Conservation (phyloP, 2,797 vertebrate genomes). For the Tapirus indicus region DNA sequence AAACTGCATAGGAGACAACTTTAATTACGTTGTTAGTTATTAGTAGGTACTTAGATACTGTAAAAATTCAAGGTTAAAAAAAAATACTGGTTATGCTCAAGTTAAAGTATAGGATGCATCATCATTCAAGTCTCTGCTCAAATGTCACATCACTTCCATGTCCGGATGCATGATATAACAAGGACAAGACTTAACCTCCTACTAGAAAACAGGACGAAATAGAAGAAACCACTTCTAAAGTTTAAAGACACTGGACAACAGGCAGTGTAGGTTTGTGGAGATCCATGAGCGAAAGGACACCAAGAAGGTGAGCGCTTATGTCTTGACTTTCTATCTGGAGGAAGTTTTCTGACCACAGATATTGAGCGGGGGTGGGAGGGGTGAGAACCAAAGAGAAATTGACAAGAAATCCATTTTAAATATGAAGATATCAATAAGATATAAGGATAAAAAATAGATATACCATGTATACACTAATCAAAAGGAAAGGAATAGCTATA, state of each 20-base stretch:
- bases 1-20: not conserved
- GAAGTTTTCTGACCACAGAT: not conserved
- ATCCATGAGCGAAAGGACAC: not conserved
- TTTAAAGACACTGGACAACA: not conserved
- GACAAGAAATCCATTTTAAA: not conserved
- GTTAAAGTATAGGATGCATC: not conserved
- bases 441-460: not conserved
- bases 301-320: not conserved
- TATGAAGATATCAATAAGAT: not conserved
- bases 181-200: not conserved
- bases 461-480: not conserved
- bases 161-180: not conserved
- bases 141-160: not conserved
- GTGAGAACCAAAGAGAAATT: not conserved
- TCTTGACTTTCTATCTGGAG: not conserved
- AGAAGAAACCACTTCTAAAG: not conserved
- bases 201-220: not conserved
- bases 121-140: not conserved
- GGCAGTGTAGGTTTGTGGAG: accelerated
- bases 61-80: not conserved
- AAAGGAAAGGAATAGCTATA: not conserved
- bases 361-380: not conserved
- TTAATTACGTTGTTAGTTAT: not conserved
- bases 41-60: not conserved
- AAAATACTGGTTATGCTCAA: not conserved